Conservation (phyloP, 35 echinoderm and acorn worm genomes). For the Hemicentrotus pulcherrimus region DNA sequence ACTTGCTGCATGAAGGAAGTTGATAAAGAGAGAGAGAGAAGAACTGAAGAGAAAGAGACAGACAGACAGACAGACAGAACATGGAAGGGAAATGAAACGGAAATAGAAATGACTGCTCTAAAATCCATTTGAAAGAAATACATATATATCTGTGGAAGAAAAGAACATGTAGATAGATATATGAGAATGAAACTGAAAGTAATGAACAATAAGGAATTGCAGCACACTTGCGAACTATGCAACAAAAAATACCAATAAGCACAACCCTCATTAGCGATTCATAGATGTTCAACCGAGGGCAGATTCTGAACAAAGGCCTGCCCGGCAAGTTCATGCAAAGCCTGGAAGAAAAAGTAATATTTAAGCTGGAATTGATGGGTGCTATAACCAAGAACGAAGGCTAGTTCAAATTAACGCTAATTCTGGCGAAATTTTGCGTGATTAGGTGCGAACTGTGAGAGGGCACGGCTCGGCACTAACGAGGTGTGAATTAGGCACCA, state of each 20-base stretch:
- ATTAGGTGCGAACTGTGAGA: slow-evolving; percentile 37
- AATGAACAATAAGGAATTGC: neutral
- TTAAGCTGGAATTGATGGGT: neutral
- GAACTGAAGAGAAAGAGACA: neutral
- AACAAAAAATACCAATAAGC: neutral
- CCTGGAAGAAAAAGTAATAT: neutral
- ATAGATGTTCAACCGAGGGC: neutral
- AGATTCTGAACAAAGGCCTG: neutral
- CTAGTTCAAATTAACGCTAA: slow-evolving; percentile 25
- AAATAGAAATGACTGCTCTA: neutral
- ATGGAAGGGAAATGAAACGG: neutral
- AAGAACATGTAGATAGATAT: neutral
- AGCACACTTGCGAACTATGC: neutral
- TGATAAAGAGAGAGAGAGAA: neutral
- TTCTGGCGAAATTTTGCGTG: slow-evolving; percentile 33
- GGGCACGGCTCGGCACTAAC: slow-evolving; percentile 15
- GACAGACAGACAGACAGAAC: neutral
- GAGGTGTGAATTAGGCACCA: slow-evolving; percentile 39
- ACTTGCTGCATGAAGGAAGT: neutral
- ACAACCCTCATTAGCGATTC: neutral
- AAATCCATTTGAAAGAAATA: neutral
- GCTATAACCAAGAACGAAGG: slow-evolving; percentile 4
- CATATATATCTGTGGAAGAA: neutral
- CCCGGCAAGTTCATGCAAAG: neutral
- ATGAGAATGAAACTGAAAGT: neutral